Percentiles rank a stretch among this genome's conserved stretches.
phyloP scores from a whole-genome alignment of 2,888 invertebrate species.

The Tuberolachnus salignus region DNA sequence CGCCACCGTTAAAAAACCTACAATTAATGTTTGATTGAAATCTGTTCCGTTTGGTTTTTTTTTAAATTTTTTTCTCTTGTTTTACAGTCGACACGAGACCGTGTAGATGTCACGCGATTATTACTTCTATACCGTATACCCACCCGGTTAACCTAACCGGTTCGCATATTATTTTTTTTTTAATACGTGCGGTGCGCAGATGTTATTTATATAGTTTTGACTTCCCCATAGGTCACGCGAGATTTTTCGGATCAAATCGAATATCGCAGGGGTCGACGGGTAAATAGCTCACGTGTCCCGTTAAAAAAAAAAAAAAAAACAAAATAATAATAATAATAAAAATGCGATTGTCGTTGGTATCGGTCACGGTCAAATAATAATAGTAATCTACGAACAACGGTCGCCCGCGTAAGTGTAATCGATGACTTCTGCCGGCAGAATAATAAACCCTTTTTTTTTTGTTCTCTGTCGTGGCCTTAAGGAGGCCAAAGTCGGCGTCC shows the following conservation, averaged over 20 bases:
- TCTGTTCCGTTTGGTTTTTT: not conserved
- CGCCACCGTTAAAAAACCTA: no score
- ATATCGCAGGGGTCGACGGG: constrained; percentile 33
- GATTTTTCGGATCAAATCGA: constrained; percentile 50
- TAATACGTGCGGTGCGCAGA: constrained; percentile 37
- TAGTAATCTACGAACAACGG: no score
- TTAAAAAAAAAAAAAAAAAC: no score
- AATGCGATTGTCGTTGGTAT: constrained; percentile 37
- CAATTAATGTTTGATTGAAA: constrained; percentile 43
- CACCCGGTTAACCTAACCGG: constrained; percentile 32
- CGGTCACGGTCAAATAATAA: constrained; percentile 30
- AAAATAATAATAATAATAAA: no score
- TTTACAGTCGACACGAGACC: constrained; percentile 42
- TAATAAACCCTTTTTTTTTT: no score
- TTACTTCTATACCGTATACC: constrained; percentile 32
- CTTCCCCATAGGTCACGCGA: constrained; percentile 54
- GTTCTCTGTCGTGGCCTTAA: no score
- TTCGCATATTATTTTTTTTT: constrained; percentile 14
- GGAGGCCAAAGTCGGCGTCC: no score
- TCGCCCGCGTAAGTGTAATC: not conserved
- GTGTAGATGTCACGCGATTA: constrained; percentile 43
- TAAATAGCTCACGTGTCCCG: constrained; percentile 43
- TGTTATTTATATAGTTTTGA: constrained; percentile 33
- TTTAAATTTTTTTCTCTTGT: constrained; percentile 21
- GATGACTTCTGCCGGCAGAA: no score